Conservation (phyloP, 2,888 invertebrate genomes). For the Eulithis prunata region DNA sequence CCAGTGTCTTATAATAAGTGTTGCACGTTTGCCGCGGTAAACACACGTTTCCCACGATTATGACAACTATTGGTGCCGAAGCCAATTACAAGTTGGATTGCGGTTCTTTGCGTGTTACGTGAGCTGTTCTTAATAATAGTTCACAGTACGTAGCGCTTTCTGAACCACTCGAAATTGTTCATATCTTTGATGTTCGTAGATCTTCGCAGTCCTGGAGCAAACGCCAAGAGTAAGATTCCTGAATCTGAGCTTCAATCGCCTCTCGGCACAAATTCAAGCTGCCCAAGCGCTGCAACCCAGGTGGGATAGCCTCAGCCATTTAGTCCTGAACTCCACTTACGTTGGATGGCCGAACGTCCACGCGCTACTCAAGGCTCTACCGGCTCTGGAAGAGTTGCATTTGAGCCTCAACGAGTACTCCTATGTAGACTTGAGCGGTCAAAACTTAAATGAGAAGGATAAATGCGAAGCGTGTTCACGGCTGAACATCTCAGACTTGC, state of each 20-base stretch:
- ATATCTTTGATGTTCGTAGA: conserved; percentile 71
- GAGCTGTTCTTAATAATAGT: conserved; percentile 41
- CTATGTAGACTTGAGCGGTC: conserved; percentile 87
- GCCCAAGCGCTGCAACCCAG: conserved; percentile 76
- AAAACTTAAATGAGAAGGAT: conserved; percentile 67
- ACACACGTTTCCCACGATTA: conserved; percentile 48
- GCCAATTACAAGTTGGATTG: conserved; percentile 45
- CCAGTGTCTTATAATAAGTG: conserved; percentile 19
- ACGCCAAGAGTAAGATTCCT: conserved; percentile 96
- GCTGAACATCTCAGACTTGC: conserved; percentile 61
- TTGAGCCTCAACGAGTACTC: conserved; percentile 95
- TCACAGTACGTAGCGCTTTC: conserved; percentile 12
- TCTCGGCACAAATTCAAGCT: conserved; percentile 88
- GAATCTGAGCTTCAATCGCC: conserved; percentile 95
- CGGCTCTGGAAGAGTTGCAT: conserved; percentile 95
- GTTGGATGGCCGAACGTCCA: conserved; percentile 94
- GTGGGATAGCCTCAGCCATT: conserved; percentile 87
- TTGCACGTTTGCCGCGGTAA: conserved; percentile 23
- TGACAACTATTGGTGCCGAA: conserved; percentile 40
- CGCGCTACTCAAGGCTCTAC: conserved; percentile 89
- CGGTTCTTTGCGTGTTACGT: conserved; percentile 47
- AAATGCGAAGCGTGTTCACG: conserved; percentile 74
- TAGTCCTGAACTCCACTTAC: conserved; percentile 94
- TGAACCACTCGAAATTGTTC: not conserved
- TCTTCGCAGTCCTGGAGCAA: conserved; percentile 93